phyloP scores from a whole-genome alignment of 2,113 vertebrate species.

The Gymnobelideus leadbeateri region DNA sequence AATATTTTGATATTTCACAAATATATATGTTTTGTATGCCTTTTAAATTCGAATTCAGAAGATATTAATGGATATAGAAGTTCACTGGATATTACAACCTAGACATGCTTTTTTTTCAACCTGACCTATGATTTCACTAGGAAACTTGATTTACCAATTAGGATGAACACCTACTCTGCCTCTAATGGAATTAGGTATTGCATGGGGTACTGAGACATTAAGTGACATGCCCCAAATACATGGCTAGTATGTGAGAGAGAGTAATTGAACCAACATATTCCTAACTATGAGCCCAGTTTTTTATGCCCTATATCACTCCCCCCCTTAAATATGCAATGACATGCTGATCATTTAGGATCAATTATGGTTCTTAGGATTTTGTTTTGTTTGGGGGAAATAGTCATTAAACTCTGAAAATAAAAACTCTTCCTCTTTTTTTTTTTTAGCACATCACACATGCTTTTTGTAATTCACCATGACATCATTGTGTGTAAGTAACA shows the following conservation, averaged over 20 bases:
- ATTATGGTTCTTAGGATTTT: slow-evolving; percentile 4
- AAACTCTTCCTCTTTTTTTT: slow-evolving; percentile 24
- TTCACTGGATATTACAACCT: not conserved
- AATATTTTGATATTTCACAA: not conserved
- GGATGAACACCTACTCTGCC: not conserved
- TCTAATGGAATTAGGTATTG: not conserved
- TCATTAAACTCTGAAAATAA: slow-evolving; percentile 48
- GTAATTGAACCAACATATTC: not conserved
- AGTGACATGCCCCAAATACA: not conserved
- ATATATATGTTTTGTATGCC: not conserved
- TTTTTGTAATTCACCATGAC: slow-evolving; percentile 30
- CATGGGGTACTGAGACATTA: not conserved
- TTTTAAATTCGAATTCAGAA: not conserved
- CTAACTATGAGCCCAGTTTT: not conserved
- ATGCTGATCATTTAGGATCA: slow-evolving; percentile 53
- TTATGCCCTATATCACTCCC: not conserved
- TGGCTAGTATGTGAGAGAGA: not conserved
- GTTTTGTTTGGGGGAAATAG: slow-evolving; percentile 55
- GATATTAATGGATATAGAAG: not conserved
- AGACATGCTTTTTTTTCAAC: not conserved
- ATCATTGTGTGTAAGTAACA: slow-evolving; percentile 43
- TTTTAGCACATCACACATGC: slow-evolving; percentile 3
- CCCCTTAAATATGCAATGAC: not conserved
- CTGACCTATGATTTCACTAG: not conserved
- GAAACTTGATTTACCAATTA: not conserved